Evolutionary conservation across 2,113 vertebrate species (phyloP).

Genomic region (Tetrax tetrax): DNA sequence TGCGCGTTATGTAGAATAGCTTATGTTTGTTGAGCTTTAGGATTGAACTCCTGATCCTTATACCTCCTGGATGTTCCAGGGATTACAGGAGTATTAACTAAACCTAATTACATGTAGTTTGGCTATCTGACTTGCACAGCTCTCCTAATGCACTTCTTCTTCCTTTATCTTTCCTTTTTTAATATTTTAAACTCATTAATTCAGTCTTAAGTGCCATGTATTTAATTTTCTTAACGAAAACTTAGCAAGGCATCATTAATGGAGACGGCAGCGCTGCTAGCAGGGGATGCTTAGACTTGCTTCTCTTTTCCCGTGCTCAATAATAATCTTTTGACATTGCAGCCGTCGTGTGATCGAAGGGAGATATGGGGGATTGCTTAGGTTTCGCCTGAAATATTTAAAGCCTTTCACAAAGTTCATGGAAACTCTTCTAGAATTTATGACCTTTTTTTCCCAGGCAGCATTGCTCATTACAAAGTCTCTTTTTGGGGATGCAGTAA

Average conservation of each 20-base stretch:
- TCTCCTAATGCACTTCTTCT: constrained; percentile 57
- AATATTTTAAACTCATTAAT: constrained; percentile 72
- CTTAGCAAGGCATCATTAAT: neutral
- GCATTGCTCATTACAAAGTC: constrained; percentile 30
- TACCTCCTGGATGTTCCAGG: constrained; percentile 69
- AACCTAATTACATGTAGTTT: constrained; percentile 72
- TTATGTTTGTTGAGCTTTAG: constrained; percentile 71
- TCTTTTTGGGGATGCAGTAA: constrained; percentile 43
- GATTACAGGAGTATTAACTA: constrained; percentile 76
- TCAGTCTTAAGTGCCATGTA: neutral
- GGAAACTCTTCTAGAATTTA: constrained; percentile 48
- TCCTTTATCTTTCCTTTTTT: constrained; percentile 8
- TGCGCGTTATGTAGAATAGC: constrained; percentile 44
- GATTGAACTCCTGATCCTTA: constrained; percentile 66
- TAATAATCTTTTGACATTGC: neutral
- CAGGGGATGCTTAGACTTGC: neutral
- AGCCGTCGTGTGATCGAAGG: neutral
- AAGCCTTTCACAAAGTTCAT: constrained; percentile 34
- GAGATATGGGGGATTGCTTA: neutral
- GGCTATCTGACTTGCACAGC: constrained; percentile 69
- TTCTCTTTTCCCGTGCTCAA: neutral
- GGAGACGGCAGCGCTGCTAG: neutral
- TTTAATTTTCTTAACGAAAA: constrained; percentile 10
- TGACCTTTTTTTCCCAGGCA: neutral
- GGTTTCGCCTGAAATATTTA: constrained; percentile 48